Percentiles rank a stretch among this genome's conserved stretches.
Evolutionary conservation across 2,797 vertebrate genomes (phyloP).

Genomic region (Tachyglossus aculeatus): DNA sequence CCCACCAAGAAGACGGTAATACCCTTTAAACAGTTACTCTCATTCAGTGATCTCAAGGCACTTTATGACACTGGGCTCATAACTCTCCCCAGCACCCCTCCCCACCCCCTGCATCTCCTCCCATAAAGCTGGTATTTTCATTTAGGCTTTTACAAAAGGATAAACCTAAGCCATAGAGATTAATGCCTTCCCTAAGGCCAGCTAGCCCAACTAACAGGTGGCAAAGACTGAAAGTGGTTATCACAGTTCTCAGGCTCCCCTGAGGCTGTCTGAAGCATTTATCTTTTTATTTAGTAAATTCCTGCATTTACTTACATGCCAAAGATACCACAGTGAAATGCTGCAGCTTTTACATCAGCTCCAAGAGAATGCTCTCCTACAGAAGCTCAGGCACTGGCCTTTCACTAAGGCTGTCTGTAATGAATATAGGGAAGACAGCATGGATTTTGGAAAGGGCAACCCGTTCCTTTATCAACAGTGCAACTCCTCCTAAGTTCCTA

Average conservation of each 20-base stretch:
- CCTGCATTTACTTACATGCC: not conserved
- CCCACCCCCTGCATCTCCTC: not conserved
- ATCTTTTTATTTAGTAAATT: not conserved
- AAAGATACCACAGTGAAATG: not conserved
- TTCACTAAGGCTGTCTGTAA: no score
- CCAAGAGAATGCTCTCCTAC: not conserved
- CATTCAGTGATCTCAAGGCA: not conserved
- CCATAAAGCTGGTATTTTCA: not conserved
- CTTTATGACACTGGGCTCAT: not conserved
- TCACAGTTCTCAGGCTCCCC: not conserved
- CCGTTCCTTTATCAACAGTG: not conserved
- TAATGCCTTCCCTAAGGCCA: not conserved
- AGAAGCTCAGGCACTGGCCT: not conserved
- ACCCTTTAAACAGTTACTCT: not conserved
- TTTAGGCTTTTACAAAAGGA: not conserved
- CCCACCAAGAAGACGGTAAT: no score
- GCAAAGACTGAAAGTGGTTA: not conserved
- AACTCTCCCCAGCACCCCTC: not conserved
- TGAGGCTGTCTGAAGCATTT: not conserved
- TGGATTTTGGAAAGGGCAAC: not conserved
- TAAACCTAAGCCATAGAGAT: not conserved
- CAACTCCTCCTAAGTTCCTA: not conserved
- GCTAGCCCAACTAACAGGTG: not conserved
- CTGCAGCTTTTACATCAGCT: not conserved
- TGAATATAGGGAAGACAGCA: not conserved